Evolutionary conservation across 2,113 vertebrate species (phyloP).

Genomic region (Salvator merianae): DNA sequence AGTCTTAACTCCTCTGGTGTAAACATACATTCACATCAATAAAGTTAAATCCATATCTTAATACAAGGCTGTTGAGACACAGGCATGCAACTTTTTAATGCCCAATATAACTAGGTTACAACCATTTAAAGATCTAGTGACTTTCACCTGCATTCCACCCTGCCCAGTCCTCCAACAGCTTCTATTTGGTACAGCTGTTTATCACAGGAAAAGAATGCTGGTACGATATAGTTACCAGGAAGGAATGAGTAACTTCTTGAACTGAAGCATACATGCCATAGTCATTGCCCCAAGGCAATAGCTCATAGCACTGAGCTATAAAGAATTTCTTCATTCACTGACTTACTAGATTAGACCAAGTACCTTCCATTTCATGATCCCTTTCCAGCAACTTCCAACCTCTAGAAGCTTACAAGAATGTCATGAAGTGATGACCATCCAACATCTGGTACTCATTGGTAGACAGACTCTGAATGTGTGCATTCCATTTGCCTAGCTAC

Average conservation of each 20-base stretch:
- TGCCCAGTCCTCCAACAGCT: neutral
- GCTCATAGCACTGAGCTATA: neutral
- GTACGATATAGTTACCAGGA: neutral
- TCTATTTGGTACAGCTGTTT: neutral
- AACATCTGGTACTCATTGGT: neutral
- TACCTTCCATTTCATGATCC: neutral
- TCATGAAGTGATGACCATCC: neutral
- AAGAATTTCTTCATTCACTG: neutral
- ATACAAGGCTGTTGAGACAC: neutral
- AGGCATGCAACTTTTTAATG: neutral
- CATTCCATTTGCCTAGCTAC: constrained; percentile 10
- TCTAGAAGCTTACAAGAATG: neutral
- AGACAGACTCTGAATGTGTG: neutral
- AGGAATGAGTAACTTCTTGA: neutral
- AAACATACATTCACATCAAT: neutral
- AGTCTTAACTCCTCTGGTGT: neutral
- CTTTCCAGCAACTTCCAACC: neutral
- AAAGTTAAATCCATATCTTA: neutral
- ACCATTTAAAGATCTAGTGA: neutral
- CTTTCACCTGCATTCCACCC: neutral
- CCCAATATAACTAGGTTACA: neutral
- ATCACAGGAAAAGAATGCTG: neutral
- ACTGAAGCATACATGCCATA: neutral
- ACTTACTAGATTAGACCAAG: neutral
- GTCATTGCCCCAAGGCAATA: neutral